Base-by-base conservation (phyloP, 2,888 invertebrate genomes). In the Nomada fabriciana region DNA sequence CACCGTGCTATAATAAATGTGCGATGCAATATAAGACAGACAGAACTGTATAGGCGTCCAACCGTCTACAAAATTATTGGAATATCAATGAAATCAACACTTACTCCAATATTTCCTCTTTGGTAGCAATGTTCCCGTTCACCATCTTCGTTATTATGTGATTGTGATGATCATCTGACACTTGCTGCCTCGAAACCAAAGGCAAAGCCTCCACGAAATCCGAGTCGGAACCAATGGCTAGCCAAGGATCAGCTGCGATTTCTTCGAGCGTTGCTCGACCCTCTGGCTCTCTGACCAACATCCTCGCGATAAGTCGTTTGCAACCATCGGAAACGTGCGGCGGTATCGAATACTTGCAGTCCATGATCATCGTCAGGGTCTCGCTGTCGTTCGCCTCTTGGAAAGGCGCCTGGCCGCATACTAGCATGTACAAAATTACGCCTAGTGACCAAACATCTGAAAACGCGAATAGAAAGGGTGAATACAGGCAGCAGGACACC, bases 371-470 rank as follows among this genome's bases (percentile, higher is more conserved):
- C 47, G 99, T 99, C 74, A 99, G 95, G 0, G 99, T 99, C 95
- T 99, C 99, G 91, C 98, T 99, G 94, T 99, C 99, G 94, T 99
- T 99, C 47, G 99, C 99, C 95, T 99, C 99, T 94, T 99, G 99
- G 94, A 99, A 99, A 9, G 99, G 99, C 52, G 99, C 97, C 93
- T 98, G 97, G 9, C 99, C 99, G 94, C 98, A 98, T 7, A 99
- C 99, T 91, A 99, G 95, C 99, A 99, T 99, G 94, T 98, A 99
- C 61, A 99, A 95, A 92, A 99, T 99, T 20, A 99, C 99, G 77
- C 99, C 99, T 77, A 99, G 95, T 9, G 99, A 99, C 99, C 99
- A 99, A 71, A 99, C 98, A 95, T 99, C 99, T 96, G 93, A 18
- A 86, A 72, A 68, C 15, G 7, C n/a, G n/a, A 50, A 72, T 5